Evolutionary conservation across 2,888 invertebrate species (phyloP), one percentile per base, ranked within the genome.

Genomic region (Chaitophorus viminalis): DNA sequence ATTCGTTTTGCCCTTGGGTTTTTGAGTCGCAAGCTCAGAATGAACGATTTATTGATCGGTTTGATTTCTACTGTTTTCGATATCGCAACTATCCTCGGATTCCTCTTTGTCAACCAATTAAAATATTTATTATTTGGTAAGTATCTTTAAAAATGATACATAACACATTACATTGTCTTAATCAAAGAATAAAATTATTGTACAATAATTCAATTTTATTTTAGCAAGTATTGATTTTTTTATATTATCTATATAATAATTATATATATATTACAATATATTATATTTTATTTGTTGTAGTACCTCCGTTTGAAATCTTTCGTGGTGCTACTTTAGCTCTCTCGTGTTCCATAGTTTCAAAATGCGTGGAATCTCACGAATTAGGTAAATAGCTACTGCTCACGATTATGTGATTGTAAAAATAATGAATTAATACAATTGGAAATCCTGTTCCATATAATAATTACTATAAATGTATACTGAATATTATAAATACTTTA

Each of bases 341-440:
- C 4, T 39, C 78, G 1, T 76, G 88, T 21, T 83, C 89, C 1
- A 88, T 89, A 85, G 85, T 86, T 18, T 88, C 89, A 0, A 89
- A 89, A 88, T 88, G 88, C 46, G 89, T 89, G 33, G 83, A 83
- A 36, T 31, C 85, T n/a, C 74, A 89, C 33, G 89, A 89, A 87
- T 36, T 88, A 60, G 89, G 89, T 89, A 88, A 84, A 36, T 52
- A 68, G 5, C 25, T 39, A 29, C 36, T 68, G n/a, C n/a, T n/a
- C 14, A 72, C 33, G 21, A 33, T 72, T 14, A 72, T 5, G 17
- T 29, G 21, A 72, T 29, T 6, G 11, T 39, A 68, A 39, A 39
- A 18, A 8, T 31, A 46, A 25, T 46, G 3, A 33, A 78, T 36
- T 60, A 11, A n/a, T n/a, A n/a, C n/a, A n/a, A n/a, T n/a, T n/a